Base-by-base conservation (phyloP, 2,888 invertebrate species). In the Cheilosia pagana region DNA sequence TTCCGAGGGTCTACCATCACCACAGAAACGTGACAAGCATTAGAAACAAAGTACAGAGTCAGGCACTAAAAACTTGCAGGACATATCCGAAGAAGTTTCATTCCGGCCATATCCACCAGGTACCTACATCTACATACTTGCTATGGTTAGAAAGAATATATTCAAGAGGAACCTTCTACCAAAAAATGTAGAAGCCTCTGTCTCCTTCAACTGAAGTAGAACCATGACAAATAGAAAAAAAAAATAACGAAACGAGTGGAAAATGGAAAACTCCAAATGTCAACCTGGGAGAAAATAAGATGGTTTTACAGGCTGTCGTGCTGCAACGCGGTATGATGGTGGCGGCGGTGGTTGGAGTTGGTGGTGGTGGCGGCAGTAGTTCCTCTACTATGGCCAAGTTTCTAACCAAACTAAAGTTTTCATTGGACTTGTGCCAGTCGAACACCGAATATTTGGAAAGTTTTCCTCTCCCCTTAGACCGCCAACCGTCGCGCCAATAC, bases 401-500 rank as follows among this genome's bases (percentile, higher is more conserved):
- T 85, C 76, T 71, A 81, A 85, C 85, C 85, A 71, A 85, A 76
- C 81, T 71, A 52, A 85, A 81, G 85, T 85, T 85, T 85, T 85
- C 81, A 85, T 85, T 85, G 85, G 85, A 85, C 85, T 85, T 76
- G 81, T 85, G 85, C 85, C 85, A 85, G 85, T 85, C 75, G 75
- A 85, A 85, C 76, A 81, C 65, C 81, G 85, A 85, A 81, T 85
- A 85, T 85, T 81, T 85, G 75, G 85, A 85, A 85, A 85, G 85
- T 85, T 85, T 85, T 45, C 43, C 39, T 16, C 57, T 70, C 65
- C 71, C 71, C 60, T 50, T 35, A 53, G 21, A 48, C 41, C 53
- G 19, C 65, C 48, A 23, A 21, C 21, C 16, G 45, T 16, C 43
- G 25, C 50, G 12, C 35, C 35, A 19, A 19, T 50, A 59, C 12